These are phyloP conservation scores for Danio kyathit DNA, from an alignment of 2,797 vertebrate genomes.

Conservation along the genomic window DNA sequence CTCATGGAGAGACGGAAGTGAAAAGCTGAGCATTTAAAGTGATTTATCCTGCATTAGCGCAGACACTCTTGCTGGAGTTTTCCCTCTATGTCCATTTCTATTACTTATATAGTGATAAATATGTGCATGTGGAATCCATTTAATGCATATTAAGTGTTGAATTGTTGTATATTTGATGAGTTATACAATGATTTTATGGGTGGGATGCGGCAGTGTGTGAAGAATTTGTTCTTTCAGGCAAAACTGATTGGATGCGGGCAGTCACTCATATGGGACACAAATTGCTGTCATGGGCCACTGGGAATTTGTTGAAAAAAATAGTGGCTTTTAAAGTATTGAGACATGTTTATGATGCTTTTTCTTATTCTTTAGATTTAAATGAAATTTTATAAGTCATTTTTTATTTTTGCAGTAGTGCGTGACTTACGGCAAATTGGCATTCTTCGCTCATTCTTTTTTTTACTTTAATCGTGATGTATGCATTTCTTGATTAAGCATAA, in stretches of 20 bases:
- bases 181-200: background rate
- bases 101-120: conserved; percentile 17
- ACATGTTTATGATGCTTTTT: background rate
- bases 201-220: conserved; percentile 15
- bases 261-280: background rate
- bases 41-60: conserved; percentile 10
- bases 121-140: conserved; percentile 18
- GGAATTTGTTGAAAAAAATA: background rate
- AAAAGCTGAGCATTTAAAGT: conserved; percentile 15
- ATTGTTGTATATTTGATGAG: background rate
- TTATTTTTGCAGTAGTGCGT: background rate
- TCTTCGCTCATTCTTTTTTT: background rate
- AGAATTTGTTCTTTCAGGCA: conserved; percentile 35
- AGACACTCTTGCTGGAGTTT: background rate
- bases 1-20: background rate
- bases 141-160: conserved; percentile 33
- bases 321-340: conserved; percentile 7
- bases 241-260: conserved; percentile 24
- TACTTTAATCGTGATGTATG: conserved; percentile 2
- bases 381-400: background rate
- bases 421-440: background rate
- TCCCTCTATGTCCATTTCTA: conserved; percentile 4
- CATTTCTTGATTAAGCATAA: background rate
- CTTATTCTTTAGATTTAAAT: conserved; percentile 1
- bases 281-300: conserved; percentile 2